Conservation (phyloP, 2,113 vertebrate species). For the Vulpes vulpes region DNA sequence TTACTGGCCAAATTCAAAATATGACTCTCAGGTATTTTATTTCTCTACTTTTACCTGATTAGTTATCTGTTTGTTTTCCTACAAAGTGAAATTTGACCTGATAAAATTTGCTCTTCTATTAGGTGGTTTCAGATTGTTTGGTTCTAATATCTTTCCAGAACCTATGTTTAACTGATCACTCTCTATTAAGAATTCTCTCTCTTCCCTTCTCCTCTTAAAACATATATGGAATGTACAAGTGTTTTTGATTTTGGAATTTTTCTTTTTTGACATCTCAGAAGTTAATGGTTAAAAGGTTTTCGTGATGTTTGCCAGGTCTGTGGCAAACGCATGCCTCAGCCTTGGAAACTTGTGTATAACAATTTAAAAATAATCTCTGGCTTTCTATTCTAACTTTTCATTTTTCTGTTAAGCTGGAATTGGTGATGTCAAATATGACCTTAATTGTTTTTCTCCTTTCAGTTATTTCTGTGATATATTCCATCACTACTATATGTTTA, state of each 20-base stretch:
- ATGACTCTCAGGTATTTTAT: conserved; percentile 25
- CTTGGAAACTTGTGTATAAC: conserved; percentile 32
- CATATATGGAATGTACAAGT: not conserved
- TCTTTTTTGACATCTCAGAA: conserved; percentile 5
- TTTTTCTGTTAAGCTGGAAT: conserved; percentile 53
- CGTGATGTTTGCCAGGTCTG: not conserved
- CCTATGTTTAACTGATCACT: conserved; percentile 35
- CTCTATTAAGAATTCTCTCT: not conserved
- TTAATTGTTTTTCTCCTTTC: conserved; percentile 46
- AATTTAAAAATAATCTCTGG: conserved; percentile 17
- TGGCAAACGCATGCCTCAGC: not conserved
- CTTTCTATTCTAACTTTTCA: conserved; percentile 28
- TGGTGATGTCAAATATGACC: not conserved
- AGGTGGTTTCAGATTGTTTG: conserved; percentile 29
- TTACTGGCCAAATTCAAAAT: conserved; percentile 54
- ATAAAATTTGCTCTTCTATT: conserved; percentile 19
- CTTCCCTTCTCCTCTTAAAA: conserved; percentile 22
- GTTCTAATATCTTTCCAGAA: conserved; percentile 28
- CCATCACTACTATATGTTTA: not conserved
- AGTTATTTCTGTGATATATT: not conserved
- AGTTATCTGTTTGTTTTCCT: conserved; percentile 36
- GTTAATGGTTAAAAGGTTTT: conserved; percentile 3
- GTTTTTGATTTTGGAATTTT: conserved; percentile 55
- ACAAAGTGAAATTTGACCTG: conserved; percentile 46
- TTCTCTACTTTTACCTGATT: conserved; percentile 49